Evolutionary conservation across 1,140 invertebrate genomes (phyloP).

Genomic region (Cepaea nemoralis): DNA sequence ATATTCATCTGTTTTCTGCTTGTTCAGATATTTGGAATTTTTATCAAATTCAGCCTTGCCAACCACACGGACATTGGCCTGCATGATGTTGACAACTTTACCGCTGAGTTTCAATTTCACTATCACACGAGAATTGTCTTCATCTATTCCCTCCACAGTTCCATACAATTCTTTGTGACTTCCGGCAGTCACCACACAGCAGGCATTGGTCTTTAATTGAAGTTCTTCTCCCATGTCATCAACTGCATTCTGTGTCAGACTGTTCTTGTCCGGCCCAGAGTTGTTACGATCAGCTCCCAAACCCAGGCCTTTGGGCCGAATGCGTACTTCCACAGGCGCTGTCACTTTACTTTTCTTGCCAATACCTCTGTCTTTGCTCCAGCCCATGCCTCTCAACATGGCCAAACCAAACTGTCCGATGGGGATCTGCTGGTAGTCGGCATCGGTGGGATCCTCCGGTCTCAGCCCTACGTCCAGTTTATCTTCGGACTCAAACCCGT

Average conservation of each 20-base stretch:
- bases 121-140: conserved; percentile 84
- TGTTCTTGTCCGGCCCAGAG: conserved; percentile 47
- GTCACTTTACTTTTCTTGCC: conserved; percentile 76
- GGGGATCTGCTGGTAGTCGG: conserved; percentile 90
- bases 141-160: conserved; percentile 86
- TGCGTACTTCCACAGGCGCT: conserved; percentile 74
- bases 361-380: conserved; percentile 83
- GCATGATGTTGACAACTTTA: conserved; percentile 80
- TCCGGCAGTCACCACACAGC: conserved; percentile 64
- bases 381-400: conserved; percentile 95
- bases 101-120: conserved; percentile 83
- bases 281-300: conserved; percentile 81
- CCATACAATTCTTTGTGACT: conserved; percentile 84
- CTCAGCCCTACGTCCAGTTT: conserved; percentile 73
- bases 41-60: conserved; percentile 83
- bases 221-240: conserved; percentile 53
- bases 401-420: conserved; percentile 90
- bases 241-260: conserved; percentile 34
- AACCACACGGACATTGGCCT: conserved; percentile 83
- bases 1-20: conserved; percentile 65
- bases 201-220: conserved; percentile 62
- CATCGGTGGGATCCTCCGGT: conserved; percentile 69
- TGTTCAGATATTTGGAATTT: conserved; percentile 78
- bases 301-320: conserved; percentile 91
- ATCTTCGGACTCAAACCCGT: conserved; percentile 74